These are phyloP conservation scores for Emydura subglobosa DNA, from an alignment of 2,113 vertebrate genomes.

Conservation along the genomic window DNA sequence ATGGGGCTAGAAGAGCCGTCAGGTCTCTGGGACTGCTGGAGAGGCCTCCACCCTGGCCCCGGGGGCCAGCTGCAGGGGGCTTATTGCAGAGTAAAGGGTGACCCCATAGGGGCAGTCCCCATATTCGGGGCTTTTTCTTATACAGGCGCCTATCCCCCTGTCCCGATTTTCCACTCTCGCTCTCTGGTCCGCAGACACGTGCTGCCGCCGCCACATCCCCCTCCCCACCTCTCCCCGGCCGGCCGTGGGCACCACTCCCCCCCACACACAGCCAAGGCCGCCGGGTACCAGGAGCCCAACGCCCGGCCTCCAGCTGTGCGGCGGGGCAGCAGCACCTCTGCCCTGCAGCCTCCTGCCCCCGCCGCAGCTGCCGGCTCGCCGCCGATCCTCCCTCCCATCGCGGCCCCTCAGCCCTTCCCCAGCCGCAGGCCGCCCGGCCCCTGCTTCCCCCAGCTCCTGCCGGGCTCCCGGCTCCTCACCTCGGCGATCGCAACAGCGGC, in stretches of 20 bases:
- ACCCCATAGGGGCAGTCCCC: no score
- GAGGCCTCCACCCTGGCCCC: not conserved
- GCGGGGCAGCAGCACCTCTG: not conserved
- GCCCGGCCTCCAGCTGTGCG: not conserved
- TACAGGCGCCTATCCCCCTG: no score
- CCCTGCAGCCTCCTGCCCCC: no score
- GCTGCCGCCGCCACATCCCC: not conserved
- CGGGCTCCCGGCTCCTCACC: slow-evolving; percentile 16
- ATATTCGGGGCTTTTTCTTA: no score
- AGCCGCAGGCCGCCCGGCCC: not conserved
- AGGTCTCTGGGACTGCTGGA: not conserved
- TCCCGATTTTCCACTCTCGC: no score
- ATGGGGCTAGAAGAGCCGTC: not conserved
- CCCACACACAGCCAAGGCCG: not conserved
- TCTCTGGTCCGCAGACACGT: not conserved
- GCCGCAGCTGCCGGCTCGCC: not conserved
- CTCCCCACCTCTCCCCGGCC: not conserved
- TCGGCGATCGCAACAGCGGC: slow-evolving; percentile 20
- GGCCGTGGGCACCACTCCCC: not conserved
- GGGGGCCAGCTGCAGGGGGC: not conserved
- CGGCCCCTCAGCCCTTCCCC: not conserved
- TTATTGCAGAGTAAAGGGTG: not conserved
- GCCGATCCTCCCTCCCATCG: not conserved
- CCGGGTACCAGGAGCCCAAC: not conserved
- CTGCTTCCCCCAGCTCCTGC: not conserved